Conservation (phyloP, 1,140 invertebrate species). For the Pseudomyrmex dendroicus region DNA sequence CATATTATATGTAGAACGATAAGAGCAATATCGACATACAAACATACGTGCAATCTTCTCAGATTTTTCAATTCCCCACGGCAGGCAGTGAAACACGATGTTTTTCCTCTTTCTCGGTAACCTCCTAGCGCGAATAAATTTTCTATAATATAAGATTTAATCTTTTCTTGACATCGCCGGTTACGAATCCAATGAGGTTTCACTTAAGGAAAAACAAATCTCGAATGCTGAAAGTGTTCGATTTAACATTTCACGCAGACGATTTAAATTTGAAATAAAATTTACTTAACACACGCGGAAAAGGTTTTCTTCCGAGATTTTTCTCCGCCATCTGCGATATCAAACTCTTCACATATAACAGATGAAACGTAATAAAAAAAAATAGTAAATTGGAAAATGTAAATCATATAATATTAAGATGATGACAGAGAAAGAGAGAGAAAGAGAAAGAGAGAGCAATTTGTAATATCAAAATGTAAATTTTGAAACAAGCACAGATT, state of each 20-base stretch:
- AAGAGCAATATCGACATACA: conserved; percentile 32
- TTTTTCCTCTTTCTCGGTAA: neutral
- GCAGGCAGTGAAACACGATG: conserved; percentile 7
- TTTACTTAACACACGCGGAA: neutral
- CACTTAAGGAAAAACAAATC: neutral
- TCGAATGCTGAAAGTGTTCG: conserved; percentile 8
- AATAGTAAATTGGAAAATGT: neutral
- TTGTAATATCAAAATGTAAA: conserved; percentile 8
- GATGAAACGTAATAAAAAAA: neutral
- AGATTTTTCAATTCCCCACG: conserved; percentile 25
- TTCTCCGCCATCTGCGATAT: neutral
- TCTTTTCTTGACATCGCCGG: neutral
- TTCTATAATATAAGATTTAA: conserved; percentile 18
- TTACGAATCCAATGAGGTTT: conserved; percentile 26
- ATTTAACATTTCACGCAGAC: conserved; percentile 21
- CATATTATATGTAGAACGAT: neutral
- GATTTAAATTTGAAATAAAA: conserved; percentile 45
- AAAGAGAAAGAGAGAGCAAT: neutral
- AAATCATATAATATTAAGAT: no score
- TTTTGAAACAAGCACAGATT: neutral
- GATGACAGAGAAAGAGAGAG: neutral
- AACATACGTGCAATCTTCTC: conserved; percentile 28
- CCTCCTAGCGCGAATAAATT: conserved; percentile 5
- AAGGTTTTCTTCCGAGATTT: neutral
- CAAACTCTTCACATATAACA: neutral